Evolutionary conservation across 2,113 vertebrate species (phyloP), one percentile per base, ranked within the genome.

Genomic region (Tiliqua scincoides): DNA sequence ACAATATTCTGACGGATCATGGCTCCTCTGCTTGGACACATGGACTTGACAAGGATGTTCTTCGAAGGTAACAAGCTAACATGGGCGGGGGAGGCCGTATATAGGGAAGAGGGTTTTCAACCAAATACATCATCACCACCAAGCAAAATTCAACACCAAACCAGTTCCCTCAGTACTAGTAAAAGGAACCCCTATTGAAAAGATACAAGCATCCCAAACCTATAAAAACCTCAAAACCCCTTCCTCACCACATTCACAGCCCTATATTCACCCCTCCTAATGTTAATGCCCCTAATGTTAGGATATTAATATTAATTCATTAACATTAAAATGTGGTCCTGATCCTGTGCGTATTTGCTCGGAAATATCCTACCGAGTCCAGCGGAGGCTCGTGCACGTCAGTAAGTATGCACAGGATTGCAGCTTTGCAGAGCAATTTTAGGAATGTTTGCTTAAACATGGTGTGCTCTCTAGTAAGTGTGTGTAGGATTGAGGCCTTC

Each of bases 1-100:
- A 43, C 5, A 5, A 27, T 25, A 30, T 54, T 20, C 17, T 12
- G 52, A 8, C 68, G 77, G 5, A 27, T 32, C 76, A 2, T 21
- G 32, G 62, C 25, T 35, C 30, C 63, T 57, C 1, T 5, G 10
- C 15, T 20, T 20, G 32, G 54, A 30, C 21, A 1, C 6, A 43
- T 59, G 10, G 21, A 12, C n/a, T 48, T 62, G 67, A 17, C 43
- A 35, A n/a, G 40, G 32, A 37, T 82, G 54, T 25, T 54, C 79
- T 54, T 35, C 54, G 68, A 54, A 68, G 43, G 11, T n/a, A 82
- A 23, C 4, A 10, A 6, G 4, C 61, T 48, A 30, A 25, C 23
- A 15, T 12, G 4, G 6, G 57, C 11, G 4, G 1, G 5, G 20
- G 18, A n/a, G n/a, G 11, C 4, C 3, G 18, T n/a, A 23, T 11